A percentile compares a stretch with the other conserved stretches of the same genome.
Conservation (phyloP, 2,888 invertebrate genomes). For the Agonopterix subpropinquella region DNA sequence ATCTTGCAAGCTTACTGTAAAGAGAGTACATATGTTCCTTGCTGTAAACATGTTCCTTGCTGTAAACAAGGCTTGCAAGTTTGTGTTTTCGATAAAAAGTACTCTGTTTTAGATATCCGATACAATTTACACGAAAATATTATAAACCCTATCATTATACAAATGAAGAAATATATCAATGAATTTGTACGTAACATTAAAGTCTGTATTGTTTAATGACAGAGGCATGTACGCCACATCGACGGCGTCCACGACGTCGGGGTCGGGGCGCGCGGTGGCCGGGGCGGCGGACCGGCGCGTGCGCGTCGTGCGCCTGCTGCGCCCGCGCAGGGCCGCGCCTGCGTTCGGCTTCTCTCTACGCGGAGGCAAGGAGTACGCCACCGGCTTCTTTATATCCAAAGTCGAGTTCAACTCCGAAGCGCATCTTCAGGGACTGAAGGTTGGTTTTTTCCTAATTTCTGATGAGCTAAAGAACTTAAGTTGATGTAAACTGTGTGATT, state of each 20-base stretch:
- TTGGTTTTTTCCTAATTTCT: conserved; percentile 54
- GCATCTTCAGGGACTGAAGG: conserved; percentile 89
- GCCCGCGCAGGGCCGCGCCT: conserved; percentile 66
- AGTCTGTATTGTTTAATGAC: conserved; percentile 8
- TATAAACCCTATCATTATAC: too few species aligned
- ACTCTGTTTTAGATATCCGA: too few species aligned
- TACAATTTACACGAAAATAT: too few species aligned
- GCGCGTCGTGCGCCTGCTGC: conserved; percentile 57
- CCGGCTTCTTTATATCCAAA: conserved; percentile 93
- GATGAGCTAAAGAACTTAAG: too few species aligned
- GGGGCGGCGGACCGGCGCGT: conserved; percentile 47
- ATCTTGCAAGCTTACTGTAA: too few species aligned
- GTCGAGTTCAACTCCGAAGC: conserved; percentile 93
- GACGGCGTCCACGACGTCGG: conserved; percentile 57
- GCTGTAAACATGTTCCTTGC: too few species aligned
- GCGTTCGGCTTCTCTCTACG: conserved; percentile 89
- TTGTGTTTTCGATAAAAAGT: too few species aligned
- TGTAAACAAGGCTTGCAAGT: too few species aligned
- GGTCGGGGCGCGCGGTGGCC: conserved; percentile 42
- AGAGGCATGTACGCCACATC: conserved; percentile 57
- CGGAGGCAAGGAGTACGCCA: conserved; percentile 92
- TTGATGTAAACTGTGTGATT: too few species aligned
- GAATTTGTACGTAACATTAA: too few species aligned
- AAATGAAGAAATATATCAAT: too few species aligned
- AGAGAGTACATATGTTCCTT: too few species aligned